phyloP scores from a whole-genome alignment of 1,140 invertebrate genomes.

The Drosophila jambulina region DNA sequence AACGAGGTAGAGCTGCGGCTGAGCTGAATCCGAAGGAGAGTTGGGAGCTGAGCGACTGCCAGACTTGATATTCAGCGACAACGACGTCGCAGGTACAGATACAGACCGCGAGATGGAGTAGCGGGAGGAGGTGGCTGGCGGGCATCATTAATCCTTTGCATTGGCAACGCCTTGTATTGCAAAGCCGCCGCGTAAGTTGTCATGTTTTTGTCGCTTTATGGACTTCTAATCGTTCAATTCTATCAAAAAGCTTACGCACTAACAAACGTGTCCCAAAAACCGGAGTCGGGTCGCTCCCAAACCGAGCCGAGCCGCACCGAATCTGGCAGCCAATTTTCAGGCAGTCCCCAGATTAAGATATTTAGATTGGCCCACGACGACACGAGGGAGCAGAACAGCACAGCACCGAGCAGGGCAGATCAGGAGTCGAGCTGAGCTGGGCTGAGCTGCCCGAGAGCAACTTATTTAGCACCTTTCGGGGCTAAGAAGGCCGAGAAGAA shows the following conservation, averaged over 20 bases:
- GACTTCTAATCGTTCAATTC: constrained; percentile 85
- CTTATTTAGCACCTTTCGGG: constrained; percentile 64
- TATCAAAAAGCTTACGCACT: constrained; percentile 85
- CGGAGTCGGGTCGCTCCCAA: constrained; percentile 14
- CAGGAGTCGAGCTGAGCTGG: constrained; percentile 11
- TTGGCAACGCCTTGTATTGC: constrained; percentile 73
- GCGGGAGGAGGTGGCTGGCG: constrained; percentile 18
- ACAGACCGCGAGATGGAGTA: constrained; percentile 8
- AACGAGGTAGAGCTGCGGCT: constrained; percentile 65
- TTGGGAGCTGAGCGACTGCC: constrained; percentile 68
- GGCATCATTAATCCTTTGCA: constrained; percentile 84
- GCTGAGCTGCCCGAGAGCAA: constrained; percentile 33
- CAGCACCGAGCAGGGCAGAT: neutral
- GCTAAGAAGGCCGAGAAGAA: constrained; percentile 9
- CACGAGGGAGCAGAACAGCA: constrained; percentile 17
- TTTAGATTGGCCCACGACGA: constrained; percentile 79
- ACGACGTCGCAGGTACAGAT: constrained; percentile 34
- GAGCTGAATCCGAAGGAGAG: constrained; percentile 6
- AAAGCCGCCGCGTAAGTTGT: constrained; percentile 77
- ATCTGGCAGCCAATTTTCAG: constrained; percentile 64
- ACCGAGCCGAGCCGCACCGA: constrained; percentile 17
- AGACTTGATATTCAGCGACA: constrained; percentile 70
- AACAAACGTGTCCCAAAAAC: constrained; percentile 74
- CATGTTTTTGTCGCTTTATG: constrained; percentile 85
- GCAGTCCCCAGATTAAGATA: constrained; percentile 80